Percentiles rank a stretch among this genome's conserved stretches.
Evolutionary conservation across 2,888 invertebrate genomes (phyloP).

Genomic region (Amaurobius ferox): DNA sequence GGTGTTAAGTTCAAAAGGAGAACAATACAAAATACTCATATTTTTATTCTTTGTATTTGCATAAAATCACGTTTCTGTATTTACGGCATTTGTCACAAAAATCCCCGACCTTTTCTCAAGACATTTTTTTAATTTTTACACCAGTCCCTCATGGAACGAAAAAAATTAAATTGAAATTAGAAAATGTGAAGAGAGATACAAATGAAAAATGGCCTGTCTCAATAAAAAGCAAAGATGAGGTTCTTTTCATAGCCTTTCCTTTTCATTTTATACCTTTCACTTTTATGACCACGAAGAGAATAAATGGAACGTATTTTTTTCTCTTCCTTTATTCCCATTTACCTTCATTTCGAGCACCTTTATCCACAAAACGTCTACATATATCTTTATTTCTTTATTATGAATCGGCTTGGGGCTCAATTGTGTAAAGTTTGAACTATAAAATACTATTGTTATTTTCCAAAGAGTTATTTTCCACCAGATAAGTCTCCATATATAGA

Average conservation of each 20-base stretch:
- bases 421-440: no score
- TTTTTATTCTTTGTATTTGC: no score
- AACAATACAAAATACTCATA: no score
- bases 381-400: neutral
- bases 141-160: neutral
- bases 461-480: no score
- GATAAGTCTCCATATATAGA: no score
- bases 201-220: slow-evolving; percentile 59
- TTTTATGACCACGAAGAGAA: slow-evolving; percentile 30
- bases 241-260: slow-evolving; percentile 54
- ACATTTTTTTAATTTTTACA: neutral
- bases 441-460: no score
- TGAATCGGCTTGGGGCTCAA: neutral
- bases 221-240: slow-evolving; percentile 51
- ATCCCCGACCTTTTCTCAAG: neutral
- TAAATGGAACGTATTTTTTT: slow-evolving; percentile 14
- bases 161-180: slow-evolving; percentile 62
- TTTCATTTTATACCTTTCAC: slow-evolving; percentile 54
- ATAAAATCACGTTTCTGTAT: no score
- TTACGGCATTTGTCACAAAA: no score
- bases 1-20: no score
- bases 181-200: slow-evolving; percentile 39
- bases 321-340: slow-evolving; percentile 33
- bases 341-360: slow-evolving; percentile 50
- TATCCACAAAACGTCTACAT: neutral